Percentiles rank a stretch among this genome's conserved stretches.
Conservation (phyloP, 1,140 invertebrate species). For the Cotesia typhae region DNA sequence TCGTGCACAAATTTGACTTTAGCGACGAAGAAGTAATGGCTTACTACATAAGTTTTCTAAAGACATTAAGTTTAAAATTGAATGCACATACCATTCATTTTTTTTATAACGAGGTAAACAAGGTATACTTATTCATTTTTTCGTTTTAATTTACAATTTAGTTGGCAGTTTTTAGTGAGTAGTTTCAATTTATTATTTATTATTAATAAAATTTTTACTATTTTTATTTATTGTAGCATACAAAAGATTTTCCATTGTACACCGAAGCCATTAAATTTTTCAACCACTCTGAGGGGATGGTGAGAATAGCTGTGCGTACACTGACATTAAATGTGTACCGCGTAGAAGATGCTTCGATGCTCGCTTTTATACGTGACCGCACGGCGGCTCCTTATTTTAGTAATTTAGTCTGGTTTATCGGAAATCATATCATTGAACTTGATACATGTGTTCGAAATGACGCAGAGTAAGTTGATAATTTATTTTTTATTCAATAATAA, state of each 20-base stretch:
- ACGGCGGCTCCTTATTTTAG: slow-evolving; percentile 98
- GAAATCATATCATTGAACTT: slow-evolving; percentile 95
- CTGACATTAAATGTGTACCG: slow-evolving; percentile 96
- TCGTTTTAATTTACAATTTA: slow-evolving; percentile 24
- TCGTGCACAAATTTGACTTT: slow-evolving; percentile 99
- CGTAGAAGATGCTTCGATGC: slow-evolving; percentile 95
- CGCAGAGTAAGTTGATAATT: slow-evolving; percentile 81
- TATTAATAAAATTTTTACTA: background rate
- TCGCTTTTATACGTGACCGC: slow-evolving; percentile 93
- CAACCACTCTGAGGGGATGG: slow-evolving; percentile 98
- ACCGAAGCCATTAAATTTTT: slow-evolving; percentile 99
- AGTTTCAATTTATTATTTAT: background rate
- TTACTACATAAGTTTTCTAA: slow-evolving; percentile 99
- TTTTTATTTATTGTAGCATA: slow-evolving; percentile 77
- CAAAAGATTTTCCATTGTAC: slow-evolving; percentile 98
- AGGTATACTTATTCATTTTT: slow-evolving; percentile 49
- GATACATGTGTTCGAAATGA: slow-evolving; percentile 95
- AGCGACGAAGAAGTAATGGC: slow-evolving; percentile 99
- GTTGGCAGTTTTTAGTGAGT: background rate
- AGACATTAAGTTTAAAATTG: slow-evolving; percentile 97
- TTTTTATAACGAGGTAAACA: slow-evolving; percentile 97
- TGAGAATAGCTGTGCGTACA: slow-evolving; percentile 96
- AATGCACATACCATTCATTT: slow-evolving; percentile 99
- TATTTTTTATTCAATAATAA: too few species aligned
- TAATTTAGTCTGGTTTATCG: slow-evolving; percentile 99